phyloP scores from a whole-genome alignment of 2,888 invertebrate genomes.

The Chrysodeixis includens region DNA sequence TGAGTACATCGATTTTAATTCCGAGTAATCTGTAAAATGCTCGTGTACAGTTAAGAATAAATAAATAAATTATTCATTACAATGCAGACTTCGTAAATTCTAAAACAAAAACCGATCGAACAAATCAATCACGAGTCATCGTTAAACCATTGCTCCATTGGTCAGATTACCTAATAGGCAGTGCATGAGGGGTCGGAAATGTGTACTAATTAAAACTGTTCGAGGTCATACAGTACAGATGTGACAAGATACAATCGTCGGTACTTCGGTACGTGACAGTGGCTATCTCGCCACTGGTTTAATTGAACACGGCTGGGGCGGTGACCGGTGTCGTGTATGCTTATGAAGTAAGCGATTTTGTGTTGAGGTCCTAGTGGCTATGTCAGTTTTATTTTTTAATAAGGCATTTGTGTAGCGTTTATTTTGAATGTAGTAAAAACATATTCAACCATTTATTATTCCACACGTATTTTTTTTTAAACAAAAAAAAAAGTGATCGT shows the following conservation, averaged over 20 bases:
- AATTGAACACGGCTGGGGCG: constrained; percentile 79
- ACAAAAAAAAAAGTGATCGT: too few species aligned
- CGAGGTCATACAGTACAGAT: constrained; percentile 69
- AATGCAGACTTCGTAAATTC: too few species aligned
- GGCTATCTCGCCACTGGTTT: constrained; percentile 77
- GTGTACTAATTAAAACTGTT: constrained; percentile 67
- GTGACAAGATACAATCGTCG: constrained; percentile 79
- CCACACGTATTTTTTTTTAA: too few species aligned
- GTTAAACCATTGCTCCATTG: constrained; percentile 48
- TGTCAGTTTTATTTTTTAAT: not conserved
- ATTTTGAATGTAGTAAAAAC: too few species aligned
- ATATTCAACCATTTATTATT: too few species aligned
- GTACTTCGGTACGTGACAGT: constrained; percentile 75
- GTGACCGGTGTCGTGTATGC: constrained; percentile 56
- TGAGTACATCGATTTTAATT: too few species aligned
- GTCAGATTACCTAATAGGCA: constrained; percentile 39
- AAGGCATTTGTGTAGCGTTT: not conserved
- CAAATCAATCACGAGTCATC: constrained; percentile 21
- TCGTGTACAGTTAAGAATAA: too few species aligned
- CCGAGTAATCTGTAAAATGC: too few species aligned
- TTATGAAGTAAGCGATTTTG: constrained; percentile 29
- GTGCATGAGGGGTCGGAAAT: constrained; percentile 50
- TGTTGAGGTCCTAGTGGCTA: not conserved
- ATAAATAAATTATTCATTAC: too few species aligned
- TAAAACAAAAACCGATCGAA: constrained; percentile 14